Evolutionary conservation across 1,140 invertebrate genomes (phyloP).

Genomic region (Chlorops oryzae): DNA sequence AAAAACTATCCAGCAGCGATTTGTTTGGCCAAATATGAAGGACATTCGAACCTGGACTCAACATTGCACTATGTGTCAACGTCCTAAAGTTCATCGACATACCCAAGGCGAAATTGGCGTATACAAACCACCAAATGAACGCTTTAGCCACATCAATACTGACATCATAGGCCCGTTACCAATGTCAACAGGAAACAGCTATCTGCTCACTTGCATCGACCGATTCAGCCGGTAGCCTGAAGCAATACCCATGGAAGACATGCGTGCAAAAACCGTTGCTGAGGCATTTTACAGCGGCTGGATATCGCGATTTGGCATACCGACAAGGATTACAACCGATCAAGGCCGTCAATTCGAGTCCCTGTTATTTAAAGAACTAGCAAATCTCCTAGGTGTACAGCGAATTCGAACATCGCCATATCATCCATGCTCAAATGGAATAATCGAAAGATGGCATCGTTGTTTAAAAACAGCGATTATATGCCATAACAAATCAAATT

Average conservation of each 20-base stretch:
- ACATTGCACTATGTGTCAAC: too few species aligned
- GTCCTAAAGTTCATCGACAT: neutral
- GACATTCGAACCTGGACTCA: too few species aligned
- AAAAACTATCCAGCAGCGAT: too few species aligned
- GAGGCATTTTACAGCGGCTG: constrained; percentile 22
- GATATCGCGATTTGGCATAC: constrained; percentile 36
- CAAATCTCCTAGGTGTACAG: constrained; percentile 22
- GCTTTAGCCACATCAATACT: neutral
- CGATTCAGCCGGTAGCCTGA: constrained; percentile 49
- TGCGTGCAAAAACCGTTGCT: constrained; percentile 31
- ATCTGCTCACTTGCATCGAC: constrained; percentile 49
- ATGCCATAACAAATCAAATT: constrained; percentile 9
- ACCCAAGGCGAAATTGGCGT: neutral
- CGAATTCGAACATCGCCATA: constrained; percentile 40
- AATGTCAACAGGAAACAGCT: constrained; percentile 30
- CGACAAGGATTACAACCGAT: constrained; percentile 33
- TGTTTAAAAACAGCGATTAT: constrained; percentile 43
- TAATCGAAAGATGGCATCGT: constrained; percentile 47
- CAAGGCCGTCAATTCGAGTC: constrained; percentile 44
- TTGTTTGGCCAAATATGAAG: too few species aligned
- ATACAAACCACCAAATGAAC: neutral
- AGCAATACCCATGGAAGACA: constrained; percentile 47
- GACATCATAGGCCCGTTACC: constrained; percentile 21
- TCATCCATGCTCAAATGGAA: constrained; percentile 42
- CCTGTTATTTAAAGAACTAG: constrained; percentile 27